Evolutionary conservation across 2,888 invertebrate species (phyloP), one percentile per base, ranked within the genome.

Genomic region (Cephalotes varians): DNA sequence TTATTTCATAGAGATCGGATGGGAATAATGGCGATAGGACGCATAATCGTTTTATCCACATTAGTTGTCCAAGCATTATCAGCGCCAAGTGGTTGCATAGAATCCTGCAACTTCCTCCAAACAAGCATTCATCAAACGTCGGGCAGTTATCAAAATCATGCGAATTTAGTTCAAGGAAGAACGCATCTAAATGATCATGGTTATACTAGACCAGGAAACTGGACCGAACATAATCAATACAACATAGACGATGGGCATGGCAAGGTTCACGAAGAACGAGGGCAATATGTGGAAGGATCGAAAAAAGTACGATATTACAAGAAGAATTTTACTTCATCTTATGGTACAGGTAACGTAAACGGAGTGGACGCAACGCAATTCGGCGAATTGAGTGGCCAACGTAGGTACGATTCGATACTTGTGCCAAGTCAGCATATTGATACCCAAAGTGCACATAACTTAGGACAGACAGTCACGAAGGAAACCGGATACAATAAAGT

Each of bases 261-360:
- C 6, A 85, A 90, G 64, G 90, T 93, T 69, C 88, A 89, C 37
- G 92, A 93, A 85, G 90, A 91, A 58, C 87, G 86, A 4, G 93
- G 93, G 1, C 93, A 93, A 77, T 74, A 84, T 44, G 85, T 84
- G 1, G 79, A 85, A 3, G 88, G 87, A 0, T 54, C 85, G 2
- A 90, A 88, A n/a, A 85, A 56, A n/a, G 73, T 88, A 31, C 85
- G 83, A 44, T 93, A 91, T 65, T 93, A 91, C 71, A 92, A 90
- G 40, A 92, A 92, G 60, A 93, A 93, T 90, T 93, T 92, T 62
- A 91, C 92, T 0, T 85, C 93, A 15, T 91, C 91, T 28, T 92
- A 90, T 44, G 85, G 83, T 60, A 86, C 82, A 4, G 83, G 73
- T 7, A 64, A 87, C 21, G n/a, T 72, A 10, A 74, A 64, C 40